These are phyloP conservation scores for Epinephelus fuscoguttatus DNA, from an alignment of 2,113 vertebrate genomes.

Conservation along the genomic window DNA sequence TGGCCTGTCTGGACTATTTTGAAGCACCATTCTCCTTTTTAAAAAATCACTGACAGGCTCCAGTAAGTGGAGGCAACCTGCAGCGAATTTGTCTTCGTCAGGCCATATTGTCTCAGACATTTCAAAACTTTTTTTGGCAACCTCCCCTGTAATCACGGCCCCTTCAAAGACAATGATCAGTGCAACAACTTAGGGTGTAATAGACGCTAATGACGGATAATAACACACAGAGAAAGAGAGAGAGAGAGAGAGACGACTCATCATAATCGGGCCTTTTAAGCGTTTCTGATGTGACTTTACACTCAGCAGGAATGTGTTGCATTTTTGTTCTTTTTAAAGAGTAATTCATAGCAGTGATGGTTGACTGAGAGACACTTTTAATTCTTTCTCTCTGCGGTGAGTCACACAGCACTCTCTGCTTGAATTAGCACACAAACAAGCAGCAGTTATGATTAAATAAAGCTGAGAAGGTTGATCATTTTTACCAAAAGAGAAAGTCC, in stretches of 20 bases:
- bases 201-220: slow-evolving; percentile 77
- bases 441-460: slow-evolving; percentile 4
- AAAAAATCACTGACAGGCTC: slow-evolving; percentile 17
- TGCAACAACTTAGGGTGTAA: slow-evolving; percentile 67
- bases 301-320: slow-evolving; percentile 35
- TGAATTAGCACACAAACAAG: slow-evolving; percentile 34
- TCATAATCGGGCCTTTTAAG: slow-evolving; percentile 34
- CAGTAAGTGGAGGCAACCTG: slow-evolving; percentile 58
- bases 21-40: not conserved
- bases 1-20: slow-evolving; percentile 2
- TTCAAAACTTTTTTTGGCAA: slow-evolving; percentile 60
- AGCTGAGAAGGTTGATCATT: slow-evolving; percentile 4
- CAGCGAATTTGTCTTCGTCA: slow-evolving; percentile 74
- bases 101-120: slow-evolving; percentile 64
- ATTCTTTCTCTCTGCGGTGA: slow-evolving; percentile 13
- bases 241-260: slow-evolving; percentile 31
- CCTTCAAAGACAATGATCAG: slow-evolving; percentile 68
- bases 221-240: slow-evolving; percentile 42
- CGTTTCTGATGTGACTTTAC: slow-evolving; percentile 44
- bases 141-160: slow-evolving; percentile 73
- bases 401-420: slow-evolving; percentile 7
- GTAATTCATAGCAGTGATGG: slow-evolving; percentile 31
- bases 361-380: slow-evolving; percentile 36
- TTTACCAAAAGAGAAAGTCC: slow-evolving; percentile 35
- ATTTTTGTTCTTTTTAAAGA: slow-evolving; percentile 45